These are phyloP conservation scores for Takifugu rubripes DNA, from an alignment of 2,797 vertebrate genomes.

Conservation along the genomic window DNA sequence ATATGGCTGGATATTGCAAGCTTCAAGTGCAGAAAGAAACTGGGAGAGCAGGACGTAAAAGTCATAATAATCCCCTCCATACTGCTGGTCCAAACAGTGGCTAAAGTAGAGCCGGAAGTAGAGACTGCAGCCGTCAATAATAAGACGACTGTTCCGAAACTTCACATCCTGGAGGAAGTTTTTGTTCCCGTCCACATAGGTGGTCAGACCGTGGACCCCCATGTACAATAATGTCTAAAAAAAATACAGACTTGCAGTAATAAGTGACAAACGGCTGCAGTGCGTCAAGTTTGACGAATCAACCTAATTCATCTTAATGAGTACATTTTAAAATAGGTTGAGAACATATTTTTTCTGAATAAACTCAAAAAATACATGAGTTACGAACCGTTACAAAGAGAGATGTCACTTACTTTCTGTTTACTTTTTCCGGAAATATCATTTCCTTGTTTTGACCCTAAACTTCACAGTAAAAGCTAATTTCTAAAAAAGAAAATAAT, in stretches of 20 bases:
- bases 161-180: constrained; percentile 80
- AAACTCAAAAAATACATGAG: background rate
- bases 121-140: constrained; percentile 91
- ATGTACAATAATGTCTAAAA: constrained; percentile 52
- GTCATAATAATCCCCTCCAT: constrained; percentile 87
- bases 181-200: constrained; percentile 80
- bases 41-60: constrained; percentile 71
- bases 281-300: too few relatives aligned
- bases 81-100: constrained; percentile 76
- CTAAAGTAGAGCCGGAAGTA: constrained; percentile 84
- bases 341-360: background rate
- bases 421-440: background rate
- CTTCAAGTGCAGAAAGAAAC: constrained; percentile 79
- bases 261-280: too few relatives aligned
- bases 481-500: background rate
- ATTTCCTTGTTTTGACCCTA: constrained; percentile 28
- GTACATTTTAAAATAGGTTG: background rate
- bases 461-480: constrained; percentile 44
- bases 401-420: background rate
- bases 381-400: constrained; percentile 1
- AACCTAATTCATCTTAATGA: background rate
- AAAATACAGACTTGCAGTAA: background rate
- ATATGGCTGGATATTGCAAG: constrained; percentile 81
- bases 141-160: constrained; percentile 80
- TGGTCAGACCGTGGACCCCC: constrained; percentile 88